A percentile compares a stretch with the other conserved stretches of the same genome.
Evolutionary conservation across 2,888 invertebrate genomes (phyloP).

Genomic region (Aphelenchoides bicaudatus): DNA sequence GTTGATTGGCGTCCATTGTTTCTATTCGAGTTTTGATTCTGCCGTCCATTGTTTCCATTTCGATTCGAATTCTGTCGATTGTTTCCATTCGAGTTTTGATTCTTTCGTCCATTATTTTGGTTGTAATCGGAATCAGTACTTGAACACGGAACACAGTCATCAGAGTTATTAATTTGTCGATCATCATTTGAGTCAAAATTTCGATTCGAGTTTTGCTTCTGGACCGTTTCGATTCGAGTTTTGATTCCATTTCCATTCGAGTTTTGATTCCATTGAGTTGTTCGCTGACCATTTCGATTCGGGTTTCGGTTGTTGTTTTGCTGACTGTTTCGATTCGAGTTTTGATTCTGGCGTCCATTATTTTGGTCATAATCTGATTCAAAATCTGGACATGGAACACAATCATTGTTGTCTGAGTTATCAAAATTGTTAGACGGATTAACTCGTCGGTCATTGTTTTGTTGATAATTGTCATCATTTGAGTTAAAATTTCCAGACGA

Average conservation of each 20-base stretch:
- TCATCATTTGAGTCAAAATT: constrained; percentile 4
- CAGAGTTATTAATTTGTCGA: too few relatives aligned
- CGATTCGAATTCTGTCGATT: background rate
- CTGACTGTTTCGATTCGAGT: background rate
- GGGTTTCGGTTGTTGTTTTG: background rate
- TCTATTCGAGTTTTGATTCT: background rate
- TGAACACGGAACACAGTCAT: background rate
- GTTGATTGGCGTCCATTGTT: background rate
- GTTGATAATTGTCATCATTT: background rate
- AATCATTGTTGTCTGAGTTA: background rate
- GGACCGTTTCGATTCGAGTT: too few relatives aligned
- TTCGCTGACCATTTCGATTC: too few relatives aligned
- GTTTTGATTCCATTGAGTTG: too few relatives aligned
- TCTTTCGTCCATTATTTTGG: background rate
- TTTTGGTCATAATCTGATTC: background rate
- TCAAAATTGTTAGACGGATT: background rate
- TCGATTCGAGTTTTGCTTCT: too few relatives aligned
- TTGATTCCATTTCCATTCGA: too few relatives aligned
- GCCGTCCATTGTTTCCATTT: background rate
- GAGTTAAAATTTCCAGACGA: background rate
- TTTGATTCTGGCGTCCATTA: too few relatives aligned
- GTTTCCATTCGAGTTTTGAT: background rate
- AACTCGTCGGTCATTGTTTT: background rate
- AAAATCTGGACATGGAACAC: background rate
- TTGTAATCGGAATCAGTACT: background rate